Base-by-base conservation (phyloP, 2,888 invertebrate genomes). In the Boloria euphrosyne region DNA sequence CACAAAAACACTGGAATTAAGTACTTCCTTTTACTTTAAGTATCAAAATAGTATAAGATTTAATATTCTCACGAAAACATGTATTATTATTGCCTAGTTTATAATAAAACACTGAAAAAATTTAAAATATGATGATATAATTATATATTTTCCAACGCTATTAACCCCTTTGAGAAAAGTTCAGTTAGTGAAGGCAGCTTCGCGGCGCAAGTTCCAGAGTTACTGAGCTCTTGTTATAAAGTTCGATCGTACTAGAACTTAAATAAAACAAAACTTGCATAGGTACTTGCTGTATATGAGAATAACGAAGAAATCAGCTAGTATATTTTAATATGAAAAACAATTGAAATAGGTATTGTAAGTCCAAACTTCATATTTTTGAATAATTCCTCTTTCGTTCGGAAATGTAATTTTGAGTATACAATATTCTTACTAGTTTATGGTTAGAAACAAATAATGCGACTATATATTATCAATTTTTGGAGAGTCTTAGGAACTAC, bases 221-320 rank as follows among this genome's bases (percentile, higher is more conserved):
- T 46, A 16, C 31, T 47, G 55, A 50, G 10, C 44, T 10, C 31
- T 17, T 47, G 50, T 52, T 58, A 52, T 60, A 27, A 5, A 57
- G 58, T 58, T 64, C 58, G 18, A 58, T 64, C 51, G 44, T 46
- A 31, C 58, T 18, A 27, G 46, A 64, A 57, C 31, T 51, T 52
- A 47, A 31, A 52, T 58, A 52, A 46, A 59, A 31, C 31, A 46
- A 47, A 47, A 31, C 47, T 31, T 31, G 31, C 13, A 13, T 22
- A 44, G 44, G 18, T 17, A 59, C 31, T 59, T 49, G n/a, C 5
- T 49, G 5, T n/a, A 49, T 17, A 27, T 13, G 14, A 14, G 31
- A 6, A 59, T 13, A 13, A 10, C 5, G 0, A 13, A 43, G 49
- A 17, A 49, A 16, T 7, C n/a, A 4, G 22, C 31, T 31, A 31